A percentile compares a stretch with the other conserved stretches of the same genome.
These are phyloP conservation scores for Ctenopoma multispine DNA, from an alignment of 2,797 vertebrate species.

Conservation along the genomic window DNA sequence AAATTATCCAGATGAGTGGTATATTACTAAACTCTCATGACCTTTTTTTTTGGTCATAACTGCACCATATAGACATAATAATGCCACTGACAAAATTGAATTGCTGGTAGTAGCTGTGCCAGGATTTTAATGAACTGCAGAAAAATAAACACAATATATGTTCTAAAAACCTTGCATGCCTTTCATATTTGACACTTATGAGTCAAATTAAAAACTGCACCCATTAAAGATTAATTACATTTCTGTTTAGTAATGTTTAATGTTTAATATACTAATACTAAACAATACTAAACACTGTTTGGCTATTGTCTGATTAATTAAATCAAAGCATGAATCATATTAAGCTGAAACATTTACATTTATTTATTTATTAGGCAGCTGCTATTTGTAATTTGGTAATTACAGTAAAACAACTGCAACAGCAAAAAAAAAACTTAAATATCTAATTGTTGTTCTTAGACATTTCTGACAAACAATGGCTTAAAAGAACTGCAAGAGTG, in stretches of 20 bases:
- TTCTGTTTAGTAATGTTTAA: conserved; percentile 3
- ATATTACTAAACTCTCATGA: conserved; percentile 39
- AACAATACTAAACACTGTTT: not conserved
- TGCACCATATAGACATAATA: conserved; percentile 28
- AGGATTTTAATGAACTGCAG: conserved; percentile 26
- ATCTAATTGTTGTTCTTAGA: too few relatives aligned
- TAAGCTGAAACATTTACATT: conserved; percentile 2
- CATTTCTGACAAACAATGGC: too few relatives aligned
- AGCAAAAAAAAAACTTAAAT: not conserved
- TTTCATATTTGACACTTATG: conserved; percentile 36
- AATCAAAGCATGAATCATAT: not conserved
- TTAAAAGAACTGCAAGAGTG: too few relatives aligned
- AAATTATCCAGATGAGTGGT: conserved; percentile 57
- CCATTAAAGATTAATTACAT: not conserved
- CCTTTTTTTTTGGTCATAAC: conserved; percentile 45
- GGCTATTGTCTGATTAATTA: not conserved
- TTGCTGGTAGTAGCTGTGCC: conserved; percentile 17
- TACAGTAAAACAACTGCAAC: not conserved
- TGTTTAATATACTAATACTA: conserved; percentile 4
- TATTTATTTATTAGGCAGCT: not conserved
- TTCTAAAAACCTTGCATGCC: conserved; percentile 27
- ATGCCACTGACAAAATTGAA: conserved; percentile 37
- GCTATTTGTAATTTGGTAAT: too few relatives aligned
- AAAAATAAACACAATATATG: conserved; percentile 12
- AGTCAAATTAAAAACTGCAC: conserved; percentile 22